Conservation (phyloP, 2,797 vertebrate species). For the Chromis chromis region DNA sequence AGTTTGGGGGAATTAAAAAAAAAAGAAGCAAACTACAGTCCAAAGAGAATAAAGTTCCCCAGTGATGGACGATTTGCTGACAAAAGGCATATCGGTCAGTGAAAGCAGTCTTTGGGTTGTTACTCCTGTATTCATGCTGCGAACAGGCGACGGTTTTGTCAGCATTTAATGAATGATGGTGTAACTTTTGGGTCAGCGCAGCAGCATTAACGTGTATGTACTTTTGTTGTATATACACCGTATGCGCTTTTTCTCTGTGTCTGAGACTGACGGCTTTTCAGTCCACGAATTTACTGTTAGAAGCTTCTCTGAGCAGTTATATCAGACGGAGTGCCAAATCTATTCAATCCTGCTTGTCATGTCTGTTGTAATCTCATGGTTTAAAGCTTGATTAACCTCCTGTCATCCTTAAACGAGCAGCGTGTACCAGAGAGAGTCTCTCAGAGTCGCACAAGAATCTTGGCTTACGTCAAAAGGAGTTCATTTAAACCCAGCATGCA, state of each 20-base stretch:
- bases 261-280: slow-evolving; percentile 27
- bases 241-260: slow-evolving; percentile 35
- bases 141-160: slow-evolving; percentile 34
- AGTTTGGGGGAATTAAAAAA: slow-evolving; percentile 26
- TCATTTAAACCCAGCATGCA: slow-evolving; percentile 68
- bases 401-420: slow-evolving; percentile 73
- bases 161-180: slow-evolving; percentile 28
- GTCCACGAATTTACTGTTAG: slow-evolving; percentile 36
- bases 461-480: slow-evolving; percentile 58
- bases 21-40: slow-evolving; percentile 20
- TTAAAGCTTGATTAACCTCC: slow-evolving; percentile 82
- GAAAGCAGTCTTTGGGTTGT: slow-evolving; percentile 36
- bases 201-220: slow-evolving; percentile 43
- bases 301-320: slow-evolving; percentile 45
- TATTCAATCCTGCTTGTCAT: slow-evolving; percentile 75
- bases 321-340: slow-evolving; percentile 67
- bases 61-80: slow-evolving; percentile 41
- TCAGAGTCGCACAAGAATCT: slow-evolving; percentile 57
- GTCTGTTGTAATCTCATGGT: slow-evolving; percentile 77
- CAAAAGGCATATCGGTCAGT: slow-evolving; percentile 36
- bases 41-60: slow-evolving; percentile 48
- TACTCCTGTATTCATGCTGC: not conserved
- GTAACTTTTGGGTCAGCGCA: slow-evolving; percentile 35
- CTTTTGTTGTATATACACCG: slow-evolving; percentile 20
- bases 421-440: slow-evolving; percentile 54